phyloP scores from a whole-genome alignment of 2,888 invertebrate genomes.

The Netelia inedita region DNA sequence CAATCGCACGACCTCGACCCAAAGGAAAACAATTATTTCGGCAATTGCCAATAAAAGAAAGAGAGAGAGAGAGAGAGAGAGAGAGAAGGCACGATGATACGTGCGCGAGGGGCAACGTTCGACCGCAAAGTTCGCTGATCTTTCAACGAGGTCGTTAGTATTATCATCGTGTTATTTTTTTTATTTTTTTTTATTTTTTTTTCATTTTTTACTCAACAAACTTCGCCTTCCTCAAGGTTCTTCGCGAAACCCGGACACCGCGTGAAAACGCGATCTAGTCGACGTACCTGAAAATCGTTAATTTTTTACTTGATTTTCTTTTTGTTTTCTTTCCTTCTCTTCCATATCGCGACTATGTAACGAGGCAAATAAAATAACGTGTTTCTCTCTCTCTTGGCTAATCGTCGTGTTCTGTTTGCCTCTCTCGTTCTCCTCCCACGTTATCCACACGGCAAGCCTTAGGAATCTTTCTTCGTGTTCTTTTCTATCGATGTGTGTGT shows the following conservation, averaged over 20 bases:
- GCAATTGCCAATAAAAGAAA: not conserved
- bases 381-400: not conserved
- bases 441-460: not conserved
- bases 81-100: conserved; percentile 44
- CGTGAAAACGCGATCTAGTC: conserved; percentile 38
- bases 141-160: conserved; percentile 50
- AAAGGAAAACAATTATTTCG: conserved; percentile 23
- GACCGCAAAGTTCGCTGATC: conserved; percentile 61
- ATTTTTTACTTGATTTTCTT: not conserved
- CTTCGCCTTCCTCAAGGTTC: conserved; percentile 45
- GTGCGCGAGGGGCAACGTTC: conserved; percentile 60
- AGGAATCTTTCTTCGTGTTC: not conserved
- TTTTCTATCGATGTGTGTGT: not conserved
- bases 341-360: not conserved
- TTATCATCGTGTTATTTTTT: conserved; percentile 37
- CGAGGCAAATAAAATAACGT: not conserved
- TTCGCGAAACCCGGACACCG: not conserved
- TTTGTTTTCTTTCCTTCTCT: not conserved
- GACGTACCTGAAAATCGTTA: conserved; percentile 19
- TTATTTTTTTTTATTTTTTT: conserved; percentile 13
- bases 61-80: not conserved
- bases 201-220: conserved; percentile 18
- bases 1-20: conserved; percentile 25
- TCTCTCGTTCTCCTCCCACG: conserved; percentile 3
- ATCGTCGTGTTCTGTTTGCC: not conserved